Evolutionary conservation across 2,797 vertebrate species (phyloP), one percentile per base, ranked within the genome.

Genomic region (Rhyacichthys aspro): DNA sequence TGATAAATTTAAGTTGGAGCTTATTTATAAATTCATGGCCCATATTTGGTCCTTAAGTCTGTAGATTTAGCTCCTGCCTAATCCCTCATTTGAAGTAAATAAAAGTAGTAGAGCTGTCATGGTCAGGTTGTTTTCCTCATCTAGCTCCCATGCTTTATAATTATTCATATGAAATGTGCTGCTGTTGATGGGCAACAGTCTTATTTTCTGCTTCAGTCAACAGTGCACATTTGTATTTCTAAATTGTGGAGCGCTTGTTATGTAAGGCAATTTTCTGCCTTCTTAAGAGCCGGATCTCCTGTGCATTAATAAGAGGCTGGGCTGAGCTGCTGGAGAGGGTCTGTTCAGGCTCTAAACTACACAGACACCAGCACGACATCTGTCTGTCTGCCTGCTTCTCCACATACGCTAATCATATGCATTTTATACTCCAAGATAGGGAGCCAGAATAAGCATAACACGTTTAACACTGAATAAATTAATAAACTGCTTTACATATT

Each of bases 131-230:
- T 88, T 90, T 90, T 86, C 79, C 88, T 89, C 87, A 87, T 87
- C 85, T 81, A 84, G 81, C 82, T 82, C 85, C 68, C 76, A 80
- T 88, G 89, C 88, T 88, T 91, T 90, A 90, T 92, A 93, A 93
- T 93, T 93, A 93, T 93, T 93, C 91, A 93, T 92, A 91, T 90
- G 90, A 93, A 92, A 96, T 95, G 95, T 94, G 93, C 91, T 93
- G 94, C 93, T 95, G 95, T 94, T 96, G 94, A 95, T 95, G 95
- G 95, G 94, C 95, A 95, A 95, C 94, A 95, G 93, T 95, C 95
- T 98, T 95, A 99, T 98, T 99, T 99, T 98, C 97, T 97, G 96
- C 95, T 97, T 97, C 96, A 98, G 95, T 98, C 95, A 97, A 94
- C 96, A 96, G 94, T 93, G 94, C 95, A 95, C 95, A 96, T 87